Percentiles rank a stretch among this genome's conserved stretches.
phyloP scores from a whole-genome alignment of 2,113 vertebrate genomes.

The Crotalus helleri region DNA sequence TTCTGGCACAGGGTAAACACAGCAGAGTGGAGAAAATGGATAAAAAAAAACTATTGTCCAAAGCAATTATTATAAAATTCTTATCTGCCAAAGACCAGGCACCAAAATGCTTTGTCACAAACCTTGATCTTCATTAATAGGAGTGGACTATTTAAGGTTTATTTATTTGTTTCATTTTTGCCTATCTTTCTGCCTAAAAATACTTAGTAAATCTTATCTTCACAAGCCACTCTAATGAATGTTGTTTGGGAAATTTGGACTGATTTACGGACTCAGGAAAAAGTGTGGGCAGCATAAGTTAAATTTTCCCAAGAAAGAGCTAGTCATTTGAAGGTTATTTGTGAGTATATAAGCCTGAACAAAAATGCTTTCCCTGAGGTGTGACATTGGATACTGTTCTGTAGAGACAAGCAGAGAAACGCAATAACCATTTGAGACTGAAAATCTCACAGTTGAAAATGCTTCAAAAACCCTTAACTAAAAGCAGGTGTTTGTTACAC shows the following conservation, averaged over 20 bases:
- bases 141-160: background rate
- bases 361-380: conserved; percentile 42
- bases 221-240: conserved; percentile 41
- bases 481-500: conserved; percentile 71
- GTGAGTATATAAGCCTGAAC: conserved; percentile 28
- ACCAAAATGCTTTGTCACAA: background rate
- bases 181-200: background rate
- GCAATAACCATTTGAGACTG: conserved; percentile 51
- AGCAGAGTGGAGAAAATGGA: background rate
- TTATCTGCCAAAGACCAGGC: background rate
- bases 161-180: background rate
- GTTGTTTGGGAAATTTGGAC: background rate
- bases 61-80: background rate
- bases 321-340: conserved; percentile 24
- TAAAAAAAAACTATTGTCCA: background rate
- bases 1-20: background rate
- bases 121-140: background rate
- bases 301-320: conserved; percentile 36
- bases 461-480: conserved; percentile 63
- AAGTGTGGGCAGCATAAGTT: background rate
- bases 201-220: background rate
- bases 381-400: conserved; percentile 54
- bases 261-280: conserved; percentile 11
- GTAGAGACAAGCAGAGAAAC: conserved; percentile 58
- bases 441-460: conserved; percentile 58